Evolutionary conservation across 2,113 vertebrate genomes (phyloP).

Genomic region (Nansenia antarctica): DNA sequence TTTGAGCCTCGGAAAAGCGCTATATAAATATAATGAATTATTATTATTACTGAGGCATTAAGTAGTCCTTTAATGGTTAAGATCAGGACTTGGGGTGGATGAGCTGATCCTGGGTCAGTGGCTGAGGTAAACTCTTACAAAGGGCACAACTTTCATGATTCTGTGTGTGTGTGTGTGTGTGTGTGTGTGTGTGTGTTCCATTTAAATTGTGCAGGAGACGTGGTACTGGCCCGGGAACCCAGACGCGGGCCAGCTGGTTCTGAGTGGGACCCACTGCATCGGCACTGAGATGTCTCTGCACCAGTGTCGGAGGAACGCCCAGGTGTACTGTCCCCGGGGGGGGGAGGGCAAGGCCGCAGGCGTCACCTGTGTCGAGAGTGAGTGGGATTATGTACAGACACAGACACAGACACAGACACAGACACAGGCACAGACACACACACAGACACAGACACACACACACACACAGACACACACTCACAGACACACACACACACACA

Average conservation of each 20-base stretch:
- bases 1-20: too few species aligned
- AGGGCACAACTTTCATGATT: neutral
- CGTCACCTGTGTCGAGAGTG: slow-evolving; percentile 86
- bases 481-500: neutral
- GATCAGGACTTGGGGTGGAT: too few species aligned
- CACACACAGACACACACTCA: neutral
- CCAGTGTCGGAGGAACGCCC: slow-evolving; percentile 84
- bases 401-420: neutral
- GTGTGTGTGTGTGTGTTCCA: slow-evolving; percentile 18
- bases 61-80: too few species aligned
- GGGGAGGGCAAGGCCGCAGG: slow-evolving; percentile 81
- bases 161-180: slow-evolving; percentile 18
- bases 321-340: slow-evolving; percentile 85
- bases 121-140: too few species aligned
- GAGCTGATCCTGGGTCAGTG: too few species aligned
- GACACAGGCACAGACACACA: neutral
- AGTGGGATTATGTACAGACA: slow-evolving; percentile 53
- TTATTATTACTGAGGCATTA: too few species aligned
- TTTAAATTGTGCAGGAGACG: slow-evolving; percentile 91
- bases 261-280: slow-evolving; percentile 83
- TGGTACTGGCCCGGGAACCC: slow-evolving; percentile 90
- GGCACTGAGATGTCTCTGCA: slow-evolving; percentile 87
- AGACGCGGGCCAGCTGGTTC: slow-evolving; percentile 75
- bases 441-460: neutral
- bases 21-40: too few species aligned